Conservation (phyloP, 2,888 invertebrate species). For the Eucera pruinosa region DNA sequence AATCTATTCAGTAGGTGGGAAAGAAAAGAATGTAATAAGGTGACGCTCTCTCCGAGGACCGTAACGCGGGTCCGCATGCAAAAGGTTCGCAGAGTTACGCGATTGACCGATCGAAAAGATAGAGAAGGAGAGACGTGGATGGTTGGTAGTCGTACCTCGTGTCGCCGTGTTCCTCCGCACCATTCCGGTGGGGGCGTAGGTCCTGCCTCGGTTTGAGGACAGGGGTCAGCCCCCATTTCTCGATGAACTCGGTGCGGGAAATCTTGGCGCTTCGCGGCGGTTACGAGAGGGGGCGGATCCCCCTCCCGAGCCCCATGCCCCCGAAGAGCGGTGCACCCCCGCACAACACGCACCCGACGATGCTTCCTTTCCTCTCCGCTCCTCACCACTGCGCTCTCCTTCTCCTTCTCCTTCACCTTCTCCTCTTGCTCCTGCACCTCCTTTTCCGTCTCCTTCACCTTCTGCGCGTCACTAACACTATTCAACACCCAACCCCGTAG, state of each 20-base stretch:
- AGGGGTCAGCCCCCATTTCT: conserved; percentile 99
- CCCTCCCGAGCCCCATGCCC: conserved; percentile 88
- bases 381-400: conserved; percentile 48
- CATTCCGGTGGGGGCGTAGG: conserved; percentile 91
- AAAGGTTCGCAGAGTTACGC: conserved; percentile 28
- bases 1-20: too few species aligned
- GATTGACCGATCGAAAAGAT: conserved; percentile 45
- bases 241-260: conserved; percentile 98
- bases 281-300: conserved; percentile 88
- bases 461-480: conserved; percentile 29
- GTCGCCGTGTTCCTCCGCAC: conserved; percentile 89
- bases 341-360: conserved; percentile 78
- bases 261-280: conserved; percentile 91
- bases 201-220: conserved; percentile 98
- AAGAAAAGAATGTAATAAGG: too few species aligned
- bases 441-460: conserved; percentile 17
- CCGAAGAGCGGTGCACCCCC: conserved; percentile 81
- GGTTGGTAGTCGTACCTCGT: conserved; percentile 86
- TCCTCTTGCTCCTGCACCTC: conserved; percentile 46
- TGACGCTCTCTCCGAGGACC: not conserved
- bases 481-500: conserved; percentile 43
- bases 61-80: conserved; percentile 49
- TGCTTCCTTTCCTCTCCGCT: conserved; percentile 66
- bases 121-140: conserved; percentile 41
- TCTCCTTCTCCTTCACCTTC: conserved; percentile 20